phyloP scores from a whole-genome alignment of 2,113 vertebrate species.

The Labeo catla region DNA sequence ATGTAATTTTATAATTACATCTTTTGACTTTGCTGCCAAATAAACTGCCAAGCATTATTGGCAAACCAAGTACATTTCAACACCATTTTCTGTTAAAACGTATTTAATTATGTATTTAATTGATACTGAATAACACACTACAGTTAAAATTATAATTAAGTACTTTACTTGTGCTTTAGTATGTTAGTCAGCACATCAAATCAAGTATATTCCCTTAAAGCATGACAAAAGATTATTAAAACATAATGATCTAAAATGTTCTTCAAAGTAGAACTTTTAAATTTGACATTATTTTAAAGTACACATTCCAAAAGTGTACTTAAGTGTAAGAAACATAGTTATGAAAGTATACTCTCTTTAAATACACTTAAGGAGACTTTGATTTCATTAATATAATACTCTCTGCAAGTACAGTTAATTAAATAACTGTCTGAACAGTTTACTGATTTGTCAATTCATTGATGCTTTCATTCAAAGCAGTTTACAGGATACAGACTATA shows the following conservation, averaged over 20 bases:
- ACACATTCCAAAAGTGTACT: not conserved
- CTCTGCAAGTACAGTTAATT: too few relatives aligned
- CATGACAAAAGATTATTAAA: not conserved
- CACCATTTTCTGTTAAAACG: not conserved
- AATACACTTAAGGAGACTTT: too few relatives aligned
- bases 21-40: not conserved
- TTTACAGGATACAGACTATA: not conserved
- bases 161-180: not conserved
- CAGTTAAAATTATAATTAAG: not conserved
- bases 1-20: not conserved
- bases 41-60: not conserved
- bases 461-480: constrained; percentile 4
- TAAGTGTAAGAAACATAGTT: not conserved
- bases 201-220: not conserved
- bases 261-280: not conserved
- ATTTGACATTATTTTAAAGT: not conserved
- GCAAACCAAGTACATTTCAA: not conserved
- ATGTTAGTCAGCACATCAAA: not conserved
- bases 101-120: not conserved
- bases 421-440: not conserved
- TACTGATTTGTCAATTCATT: not conserved
- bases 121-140: not conserved
- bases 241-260: not conserved
- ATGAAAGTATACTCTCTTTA: not conserved
- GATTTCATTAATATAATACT: too few relatives aligned